Base-by-base conservation (phyloP, 2,113 vertebrate genomes). In the Hucho hucho region DNA sequence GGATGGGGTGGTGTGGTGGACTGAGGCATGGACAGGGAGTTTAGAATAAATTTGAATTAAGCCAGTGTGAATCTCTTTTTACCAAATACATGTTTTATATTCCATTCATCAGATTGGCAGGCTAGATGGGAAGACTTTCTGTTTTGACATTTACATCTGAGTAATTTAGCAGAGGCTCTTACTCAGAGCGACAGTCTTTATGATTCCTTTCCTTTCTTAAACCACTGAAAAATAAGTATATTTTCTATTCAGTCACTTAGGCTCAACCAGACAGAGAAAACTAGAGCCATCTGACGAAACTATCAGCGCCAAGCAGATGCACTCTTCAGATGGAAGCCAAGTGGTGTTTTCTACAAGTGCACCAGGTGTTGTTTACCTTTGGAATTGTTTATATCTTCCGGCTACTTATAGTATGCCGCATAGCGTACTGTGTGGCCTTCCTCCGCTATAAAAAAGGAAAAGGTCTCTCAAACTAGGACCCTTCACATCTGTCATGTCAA, bases 21-120 rank as follows among this genome's bases (percentile, higher is more conserved):
- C 37, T 37, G 37, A 53, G 49, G 49, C 16, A 14, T 53, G 49
- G 20, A 22, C 32, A 56, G 70, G 64, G 29, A 26, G 22, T 47
- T 32, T 6, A 66, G 9, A 18, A 16, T 25, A 0, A 80, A 43
- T 84, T 81, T 77, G 46, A 0, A 0, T 78, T 80, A 5, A 28
- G 3, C 68, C 37, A 74, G 64, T 69, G 59, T 71, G 18, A 66
- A 75, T 20, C 9, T 78, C 78, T 75, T 74, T 74, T 7, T 24
- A 47, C 26, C 58, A n/a, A 61, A 61, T 61, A 22, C n/a, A 61
- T 22, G 53, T 20, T 14, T 20, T 56, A 20, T 56, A 14, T 20
- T 20, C 53, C 53, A 56, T 61, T 22, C 14, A 7, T 16, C 18
- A 56, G 53, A 56, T 56, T 14, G 13, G 53, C 18, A 56, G 53